Base-by-base conservation (phyloP, 2,113 vertebrate genomes). In the Etia nguti region DNA sequence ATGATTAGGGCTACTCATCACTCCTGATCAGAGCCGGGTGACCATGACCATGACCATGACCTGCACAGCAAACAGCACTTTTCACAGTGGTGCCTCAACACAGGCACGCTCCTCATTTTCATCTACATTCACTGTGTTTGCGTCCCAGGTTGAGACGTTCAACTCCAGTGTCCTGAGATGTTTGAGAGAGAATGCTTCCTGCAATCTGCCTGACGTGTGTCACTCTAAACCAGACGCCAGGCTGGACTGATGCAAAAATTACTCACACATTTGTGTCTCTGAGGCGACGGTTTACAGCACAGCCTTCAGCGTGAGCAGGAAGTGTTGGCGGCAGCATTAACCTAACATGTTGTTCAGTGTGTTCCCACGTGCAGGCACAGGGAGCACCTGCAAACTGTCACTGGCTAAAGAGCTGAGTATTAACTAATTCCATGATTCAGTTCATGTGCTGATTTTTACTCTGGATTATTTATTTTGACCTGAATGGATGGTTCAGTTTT, bases 21-120 rank as follows among this genome's bases (percentile, higher is more conserved):
- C 16, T 34, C 16, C 59, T 62, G 29, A 62, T 62, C 16, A 62
- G 31, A 62, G 18, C 38, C 24, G 6, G 24, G 16, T 50, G 0
- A 26, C 20, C 24, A 0, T 0, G 22, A 73, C 68, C 68, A 10
- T 50, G 0, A 26, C 20, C 24, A 0, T 0, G 22, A 73, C 68
- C 68, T 3, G 41, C 38, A 10, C n/a, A 73, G 38, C 8, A 46
- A 73, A 46, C 68, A 1, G 41, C 22, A 73, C 41, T 73, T 73
- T 38, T 0, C 65, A 43, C 36, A 48, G 41, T 6, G 24, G 41
- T 20, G 9, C 65, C 8, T 46, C 3, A 6, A 22, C 7, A 41
- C 62, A 70, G 62, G 36, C 36, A 0, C 0, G 62, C 62, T 70
- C 22, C 22, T 24, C 65, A 10, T 70, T 13, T 70, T 43, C 62